Percentiles rank a stretch among this genome's conserved stretches.
phyloP scores from a whole-genome alignment of 2,888 invertebrate genomes.

The Drosophila mulleri region DNA sequence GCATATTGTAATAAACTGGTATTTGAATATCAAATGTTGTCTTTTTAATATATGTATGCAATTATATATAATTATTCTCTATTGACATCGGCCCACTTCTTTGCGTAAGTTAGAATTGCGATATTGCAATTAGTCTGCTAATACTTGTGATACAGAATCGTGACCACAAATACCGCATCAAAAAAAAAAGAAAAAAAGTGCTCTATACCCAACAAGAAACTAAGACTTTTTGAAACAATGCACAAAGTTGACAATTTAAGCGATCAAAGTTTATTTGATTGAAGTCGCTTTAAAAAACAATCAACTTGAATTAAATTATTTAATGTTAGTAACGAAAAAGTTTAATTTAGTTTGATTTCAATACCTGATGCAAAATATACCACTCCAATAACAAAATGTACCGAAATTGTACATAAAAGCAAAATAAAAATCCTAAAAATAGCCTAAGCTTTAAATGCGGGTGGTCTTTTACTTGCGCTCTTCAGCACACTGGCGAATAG shows the following conservation, averaged over 20 bases:
- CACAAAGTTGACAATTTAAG: background rate
- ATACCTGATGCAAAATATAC: background rate
- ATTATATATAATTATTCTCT: background rate
- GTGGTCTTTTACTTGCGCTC: slow-evolving; percentile 33
- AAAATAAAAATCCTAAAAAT: background rate
- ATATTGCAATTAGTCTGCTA: background rate
- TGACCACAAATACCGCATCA: slow-evolving; percentile 1
- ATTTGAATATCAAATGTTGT: background rate
- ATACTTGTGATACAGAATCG: background rate
- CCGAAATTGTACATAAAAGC: background rate
- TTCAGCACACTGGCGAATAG: slow-evolving; percentile 3
- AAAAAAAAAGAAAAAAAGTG: background rate
- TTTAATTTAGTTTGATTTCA: background rate
- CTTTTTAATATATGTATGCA: background rate
- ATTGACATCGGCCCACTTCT: background rate
- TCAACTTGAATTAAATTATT: background rate
- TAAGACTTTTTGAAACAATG: background rate
- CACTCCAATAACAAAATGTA: background rate
- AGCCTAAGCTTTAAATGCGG: slow-evolving; percentile 34
- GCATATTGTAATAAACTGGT: background rate
- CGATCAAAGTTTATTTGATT: background rate
- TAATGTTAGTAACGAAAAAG: background rate
- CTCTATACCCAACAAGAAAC: background rate
- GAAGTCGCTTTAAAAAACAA: background rate
- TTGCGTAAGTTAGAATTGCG: background rate